Percentiles rank a stretch among this genome's conserved stretches.
Evolutionary conservation across 2,113 vertebrate species (phyloP).

Genomic region (Myiopsitta monachus): DNA sequence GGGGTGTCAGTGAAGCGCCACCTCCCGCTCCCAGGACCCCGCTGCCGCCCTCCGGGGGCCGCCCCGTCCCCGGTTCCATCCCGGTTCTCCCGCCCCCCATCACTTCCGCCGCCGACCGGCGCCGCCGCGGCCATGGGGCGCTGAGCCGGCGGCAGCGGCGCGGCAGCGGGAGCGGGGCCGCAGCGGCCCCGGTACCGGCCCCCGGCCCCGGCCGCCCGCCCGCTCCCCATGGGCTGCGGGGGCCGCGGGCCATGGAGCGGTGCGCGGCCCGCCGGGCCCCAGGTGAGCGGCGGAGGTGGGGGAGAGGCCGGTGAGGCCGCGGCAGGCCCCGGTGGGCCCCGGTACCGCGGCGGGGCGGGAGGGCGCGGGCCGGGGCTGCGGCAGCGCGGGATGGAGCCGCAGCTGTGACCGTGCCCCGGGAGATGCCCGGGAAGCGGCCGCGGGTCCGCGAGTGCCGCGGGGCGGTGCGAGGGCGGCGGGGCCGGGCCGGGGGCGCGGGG

Average conservation of each 20-base stretch:
- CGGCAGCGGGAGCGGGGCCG: not conserved
- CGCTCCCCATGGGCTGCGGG: too few species aligned
- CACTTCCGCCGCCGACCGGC: constrained; percentile 6
- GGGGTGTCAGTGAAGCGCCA: too few species aligned
- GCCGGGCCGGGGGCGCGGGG: too few species aligned
- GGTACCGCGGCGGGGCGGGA: not conserved
- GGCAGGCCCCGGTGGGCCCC: not conserved
- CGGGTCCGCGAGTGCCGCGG: too few species aligned
- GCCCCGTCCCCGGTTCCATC: not conserved
- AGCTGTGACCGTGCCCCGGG: not conserved
- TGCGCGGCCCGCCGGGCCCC: too few species aligned
- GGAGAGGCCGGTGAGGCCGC: not conserved
- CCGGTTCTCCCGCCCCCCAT: not conserved
- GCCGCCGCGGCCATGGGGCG: not conserved
- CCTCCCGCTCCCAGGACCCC: not conserved
- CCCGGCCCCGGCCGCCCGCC: too few species aligned
- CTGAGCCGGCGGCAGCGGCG: not conserved
- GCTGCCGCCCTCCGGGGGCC: too few species aligned
- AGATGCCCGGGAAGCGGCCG: not conserved
- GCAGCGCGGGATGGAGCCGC: not conserved
- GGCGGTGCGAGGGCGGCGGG: too few species aligned
- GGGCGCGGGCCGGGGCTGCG: too few species aligned
- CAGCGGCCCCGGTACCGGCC: too few species aligned
- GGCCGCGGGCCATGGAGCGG: too few species aligned
- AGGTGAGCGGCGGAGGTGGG: too few species aligned